Base-by-base conservation (phyloP, 2,888 invertebrate species). In the Eurois occulta region DNA sequence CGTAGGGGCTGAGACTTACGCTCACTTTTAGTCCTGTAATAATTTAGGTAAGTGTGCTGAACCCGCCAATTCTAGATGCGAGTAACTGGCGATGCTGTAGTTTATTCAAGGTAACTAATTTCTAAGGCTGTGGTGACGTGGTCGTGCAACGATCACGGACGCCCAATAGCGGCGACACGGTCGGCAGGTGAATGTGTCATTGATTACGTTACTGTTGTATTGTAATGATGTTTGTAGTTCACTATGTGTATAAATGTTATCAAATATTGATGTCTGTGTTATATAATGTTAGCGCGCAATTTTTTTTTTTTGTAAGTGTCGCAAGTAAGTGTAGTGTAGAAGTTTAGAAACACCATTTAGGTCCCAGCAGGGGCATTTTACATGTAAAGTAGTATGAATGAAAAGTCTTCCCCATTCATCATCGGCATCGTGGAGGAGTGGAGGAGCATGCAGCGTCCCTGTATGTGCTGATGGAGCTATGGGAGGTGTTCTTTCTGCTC, bases 341-440 rank as follows among this genome's bases (percentile, higher is more conserved):
- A 72, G 32, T 58, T 43, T 80, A 67, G 28, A 43, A 18, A 80
- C 21, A 38, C 32, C 32, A 66, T 35, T 52, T 52, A 43, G 35
- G 80, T 60, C 43, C 18, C 43, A 38, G 28, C 28, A 43, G 16
- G 16, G 2, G n/a, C 24, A 52, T 72, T 52, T 58, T 52, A 66
- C n/a, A n/a, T 43, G 58, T 72, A 18, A 18, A 43, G 66, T 81
- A 67, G 32, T 58, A 43, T 74, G 81, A 58, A 80, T 79, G 81
- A 52, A 52, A 60, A 55, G 21, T 74, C 43, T 28, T 8, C 13
- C 52, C 16, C 11, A 52, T 65, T 43, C 41, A 28, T 38, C 35
- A 28, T n/a, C 28, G 48, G 43, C 16, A 38, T 41, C 24, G 18
- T 38, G 62, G 32, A 28, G 32, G 32, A 8, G 60, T 60, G 38